These are phyloP conservation scores for Sarcophaga peregrina DNA, from an alignment of 1,140 invertebrate genomes.

Conservation along the genomic window DNA sequence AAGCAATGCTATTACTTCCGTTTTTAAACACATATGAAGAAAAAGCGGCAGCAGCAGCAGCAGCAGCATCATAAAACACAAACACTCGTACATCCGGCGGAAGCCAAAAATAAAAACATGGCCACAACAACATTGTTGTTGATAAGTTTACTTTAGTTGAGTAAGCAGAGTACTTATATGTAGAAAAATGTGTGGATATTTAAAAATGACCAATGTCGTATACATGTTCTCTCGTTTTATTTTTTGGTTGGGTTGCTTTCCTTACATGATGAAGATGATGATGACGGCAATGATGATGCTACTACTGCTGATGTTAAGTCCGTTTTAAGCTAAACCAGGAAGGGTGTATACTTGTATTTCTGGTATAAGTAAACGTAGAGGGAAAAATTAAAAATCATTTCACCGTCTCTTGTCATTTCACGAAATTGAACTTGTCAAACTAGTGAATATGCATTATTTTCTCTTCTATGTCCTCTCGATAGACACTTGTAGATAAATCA, in stretches of 20 bases:
- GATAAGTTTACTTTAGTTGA: not conserved
- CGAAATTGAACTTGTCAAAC: constrained; percentile 43
- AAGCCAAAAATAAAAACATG: constrained; percentile 13
- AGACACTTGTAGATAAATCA: constrained; percentile 4
- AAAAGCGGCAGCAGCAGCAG: too few species aligned
- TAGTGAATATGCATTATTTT: constrained; percentile 41
- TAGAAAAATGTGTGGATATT: not conserved
- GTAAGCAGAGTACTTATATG: not conserved
- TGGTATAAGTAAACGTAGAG: not conserved
- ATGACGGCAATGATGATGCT: not conserved
- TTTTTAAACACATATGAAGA: constrained; percentile 6
- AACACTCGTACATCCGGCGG: constrained; percentile 24
- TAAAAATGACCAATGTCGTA: not conserved
- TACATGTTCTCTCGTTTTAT: not conserved
- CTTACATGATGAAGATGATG: not conserved
- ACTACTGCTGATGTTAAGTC: too few species aligned
- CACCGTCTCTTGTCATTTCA: constrained; percentile 30
- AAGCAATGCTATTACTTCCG: constrained; percentile 34
- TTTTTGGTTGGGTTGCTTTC: not conserved
- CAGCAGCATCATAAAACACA: not conserved
- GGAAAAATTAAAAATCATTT: constrained; percentile 31
- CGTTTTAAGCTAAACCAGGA: not conserved
- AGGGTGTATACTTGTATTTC: not conserved
- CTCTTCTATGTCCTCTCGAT: not conserved
- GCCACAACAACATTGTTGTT: not conserved